phyloP scores from a whole-genome alignment of 2,113 vertebrate species.

The Microcebus jonahi region DNA sequence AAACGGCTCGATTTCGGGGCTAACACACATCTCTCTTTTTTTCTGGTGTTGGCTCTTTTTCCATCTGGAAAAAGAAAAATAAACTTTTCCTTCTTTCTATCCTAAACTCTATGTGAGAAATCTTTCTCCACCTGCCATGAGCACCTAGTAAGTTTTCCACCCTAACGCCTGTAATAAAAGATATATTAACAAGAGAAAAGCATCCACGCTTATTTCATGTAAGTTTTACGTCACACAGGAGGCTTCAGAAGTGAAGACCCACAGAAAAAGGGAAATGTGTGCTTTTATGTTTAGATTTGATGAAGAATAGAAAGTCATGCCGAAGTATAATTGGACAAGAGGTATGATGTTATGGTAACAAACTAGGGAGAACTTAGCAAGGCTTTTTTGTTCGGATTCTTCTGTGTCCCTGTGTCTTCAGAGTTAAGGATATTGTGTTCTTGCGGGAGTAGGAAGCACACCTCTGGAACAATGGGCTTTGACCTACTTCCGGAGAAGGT shows the following conservation, averaged over 20 bases:
- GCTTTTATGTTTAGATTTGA: background rate
- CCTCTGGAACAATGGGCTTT: background rate
- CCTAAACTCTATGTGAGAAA: no score
- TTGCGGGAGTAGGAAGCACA: background rate
- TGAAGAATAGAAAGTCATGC: background rate
- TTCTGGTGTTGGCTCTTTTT: no score
- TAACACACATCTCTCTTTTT: no score
- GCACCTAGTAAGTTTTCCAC: no score
- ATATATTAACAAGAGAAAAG: background rate
- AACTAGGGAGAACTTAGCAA: background rate
- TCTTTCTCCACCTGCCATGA: no score
- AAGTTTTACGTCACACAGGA: background rate
- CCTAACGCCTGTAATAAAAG: background rate
- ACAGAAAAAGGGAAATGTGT: background rate
- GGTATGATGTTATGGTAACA: background rate
- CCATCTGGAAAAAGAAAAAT: no score
- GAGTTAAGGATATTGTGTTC: background rate
- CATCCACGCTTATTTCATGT: background rate
- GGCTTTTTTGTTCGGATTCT: background rate
- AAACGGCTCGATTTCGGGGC: no score
- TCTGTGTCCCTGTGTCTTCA: background rate
- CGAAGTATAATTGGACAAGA: background rate
- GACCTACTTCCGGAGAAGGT: background rate
- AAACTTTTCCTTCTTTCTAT: no score
- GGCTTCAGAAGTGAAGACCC: background rate